phyloP scores from a whole-genome alignment of 2,113 vertebrate genomes.

The Synchiropus splendidus region DNA sequence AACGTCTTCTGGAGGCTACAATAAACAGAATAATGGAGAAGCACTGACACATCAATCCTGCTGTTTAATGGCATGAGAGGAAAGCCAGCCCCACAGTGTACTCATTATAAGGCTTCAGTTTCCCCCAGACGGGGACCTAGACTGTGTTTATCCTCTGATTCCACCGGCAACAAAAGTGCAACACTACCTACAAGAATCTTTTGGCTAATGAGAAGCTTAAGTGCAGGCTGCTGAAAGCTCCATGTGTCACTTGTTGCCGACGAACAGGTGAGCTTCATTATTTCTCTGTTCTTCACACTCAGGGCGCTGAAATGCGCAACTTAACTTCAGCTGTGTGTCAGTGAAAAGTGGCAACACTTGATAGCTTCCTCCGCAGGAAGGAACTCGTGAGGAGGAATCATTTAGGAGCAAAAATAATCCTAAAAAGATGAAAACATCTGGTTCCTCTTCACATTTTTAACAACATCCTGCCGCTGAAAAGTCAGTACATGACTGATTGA shows the following conservation, averaged over 20 bases:
- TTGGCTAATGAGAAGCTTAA: constrained; percentile 16
- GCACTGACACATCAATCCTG: too few species aligned
- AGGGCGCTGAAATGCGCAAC: not conserved
- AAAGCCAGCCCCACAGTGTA: not conserved
- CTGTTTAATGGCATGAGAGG: too few species aligned
- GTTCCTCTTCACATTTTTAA: constrained; percentile 22
- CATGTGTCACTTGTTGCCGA: constrained; percentile 21
- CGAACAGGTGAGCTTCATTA: constrained; percentile 25
- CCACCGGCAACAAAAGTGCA: constrained; percentile 10
- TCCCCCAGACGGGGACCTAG: constrained; percentile 22
- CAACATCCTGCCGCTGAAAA: constrained; percentile 12
- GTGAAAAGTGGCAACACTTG: constrained; percentile 4
- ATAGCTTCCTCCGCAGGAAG: constrained; percentile 10
- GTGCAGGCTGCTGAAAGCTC: constrained; percentile 12
- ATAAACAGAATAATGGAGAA: too few species aligned
- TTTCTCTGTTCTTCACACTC: not conserved
- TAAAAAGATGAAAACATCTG: constrained; percentile 37
- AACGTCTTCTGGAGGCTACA: too few species aligned
- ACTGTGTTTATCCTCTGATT: constrained; percentile 31
- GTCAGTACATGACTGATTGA: constrained; percentile 15
- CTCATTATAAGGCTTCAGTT: constrained; percentile 18
- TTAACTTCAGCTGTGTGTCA: not conserved
- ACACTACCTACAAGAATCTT: not conserved
- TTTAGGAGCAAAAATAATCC: constrained; percentile 2
- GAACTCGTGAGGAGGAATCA: constrained; percentile 5